These are phyloP conservation scores for Enteromius unitaeniatus DNA, from an alignment of 2,797 vertebrate genomes.

Conservation along the genomic window DNA sequence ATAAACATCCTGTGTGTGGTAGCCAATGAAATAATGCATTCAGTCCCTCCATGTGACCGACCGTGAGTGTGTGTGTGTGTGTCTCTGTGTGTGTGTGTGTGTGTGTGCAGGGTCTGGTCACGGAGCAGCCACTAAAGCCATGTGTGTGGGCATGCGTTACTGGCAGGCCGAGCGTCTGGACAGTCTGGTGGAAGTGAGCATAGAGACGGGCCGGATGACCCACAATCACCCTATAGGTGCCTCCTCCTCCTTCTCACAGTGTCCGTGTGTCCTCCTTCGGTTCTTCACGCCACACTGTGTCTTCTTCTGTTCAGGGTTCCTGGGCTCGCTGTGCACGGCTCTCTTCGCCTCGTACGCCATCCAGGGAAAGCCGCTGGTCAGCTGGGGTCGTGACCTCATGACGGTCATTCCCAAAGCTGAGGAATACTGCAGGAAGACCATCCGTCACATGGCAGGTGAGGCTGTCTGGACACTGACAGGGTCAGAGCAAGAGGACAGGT, in stretches of 20 bases:
- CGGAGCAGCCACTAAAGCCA: conserved; percentile 93
- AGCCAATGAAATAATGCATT: too few species aligned
- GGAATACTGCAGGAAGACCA: conserved; percentile 93
- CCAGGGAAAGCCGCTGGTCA: conserved; percentile 87
- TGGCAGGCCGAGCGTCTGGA: conserved; percentile 91
- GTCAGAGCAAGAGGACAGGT: not conserved
- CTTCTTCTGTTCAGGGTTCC: conserved; percentile 82
- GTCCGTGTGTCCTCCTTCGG: not conserved
- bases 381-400: conserved; percentile 94
- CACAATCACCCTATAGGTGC: conserved; percentile 96
- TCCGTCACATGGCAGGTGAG: conserved; percentile 94
- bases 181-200: conserved; percentile 92
- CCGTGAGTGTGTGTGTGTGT: too few species aligned
- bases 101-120: conserved; percentile 87
- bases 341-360: conserved; percentile 91
- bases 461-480: not conserved
- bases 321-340: conserved; percentile 93
- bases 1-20: too few species aligned
- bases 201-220: conserved; percentile 96
- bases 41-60: too few species aligned
- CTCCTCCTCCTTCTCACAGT: not conserved
- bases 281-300: not conserved
- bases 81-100: not conserved
- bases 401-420: conserved; percentile 87
- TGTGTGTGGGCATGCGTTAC: conserved; percentile 97